phyloP scores from a whole-genome alignment of 2,888 invertebrate species.

The Calliopum simillimum region DNA sequence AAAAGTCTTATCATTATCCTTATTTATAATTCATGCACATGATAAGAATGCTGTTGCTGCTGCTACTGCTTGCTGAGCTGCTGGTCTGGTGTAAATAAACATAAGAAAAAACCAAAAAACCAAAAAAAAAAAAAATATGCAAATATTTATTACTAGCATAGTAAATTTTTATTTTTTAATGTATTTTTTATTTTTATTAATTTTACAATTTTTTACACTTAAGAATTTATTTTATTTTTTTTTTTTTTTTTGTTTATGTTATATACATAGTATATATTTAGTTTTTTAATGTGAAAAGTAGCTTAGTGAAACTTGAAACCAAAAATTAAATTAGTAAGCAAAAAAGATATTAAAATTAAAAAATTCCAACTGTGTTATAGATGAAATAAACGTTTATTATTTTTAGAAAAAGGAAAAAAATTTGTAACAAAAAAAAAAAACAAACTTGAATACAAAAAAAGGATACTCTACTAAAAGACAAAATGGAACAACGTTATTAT shows the following conservation, averaged over 20 bases:
- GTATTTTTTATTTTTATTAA: slow-evolving; percentile 2
- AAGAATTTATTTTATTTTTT: slow-evolving; percentile 2
- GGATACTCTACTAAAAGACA: too few relatives aligned
- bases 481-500: not conserved
- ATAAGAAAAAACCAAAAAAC: slow-evolving; percentile 4
- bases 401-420: slow-evolving; percentile 14
- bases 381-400: slow-evolving; percentile 22
- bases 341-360: slow-evolving; percentile 29
- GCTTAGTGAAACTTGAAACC: slow-evolving; percentile 1
- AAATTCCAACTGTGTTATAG: slow-evolving; percentile 42
- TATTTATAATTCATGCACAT: slow-evolving; percentile 66
- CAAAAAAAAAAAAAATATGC: not conserved
- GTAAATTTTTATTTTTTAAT: not conserved
- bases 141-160: slow-evolving; percentile 2
- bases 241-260: slow-evolving; percentile 15
- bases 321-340: slow-evolving; percentile 4
- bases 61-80: too few relatives aligned
- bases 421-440: slow-evolving; percentile 4
- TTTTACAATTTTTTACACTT: slow-evolving; percentile 11
- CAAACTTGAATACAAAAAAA: not conserved
- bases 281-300: slow-evolving; percentile 17
- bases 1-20: slow-evolving; percentile 67
- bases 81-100: slow-evolving; percentile 14
- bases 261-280: too few relatives aligned
- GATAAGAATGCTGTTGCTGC: slow-evolving; percentile 7